Evolutionary conservation across 2,888 invertebrate genomes (phyloP).

Genomic region (Eupithecia subumbrata): DNA sequence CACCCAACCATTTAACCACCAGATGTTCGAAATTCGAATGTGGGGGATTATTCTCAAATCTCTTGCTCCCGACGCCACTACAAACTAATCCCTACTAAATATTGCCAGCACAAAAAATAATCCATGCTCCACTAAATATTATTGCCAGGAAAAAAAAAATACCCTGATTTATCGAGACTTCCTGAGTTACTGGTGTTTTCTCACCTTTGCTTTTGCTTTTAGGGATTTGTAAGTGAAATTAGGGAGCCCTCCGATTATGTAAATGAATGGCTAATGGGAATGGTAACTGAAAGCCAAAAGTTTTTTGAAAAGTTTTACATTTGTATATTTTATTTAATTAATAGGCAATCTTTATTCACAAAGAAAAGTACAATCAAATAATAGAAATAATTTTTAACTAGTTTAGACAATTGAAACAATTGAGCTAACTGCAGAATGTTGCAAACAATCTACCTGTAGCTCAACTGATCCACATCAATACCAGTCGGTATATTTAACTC

Average conservation of each 20-base stretch:
- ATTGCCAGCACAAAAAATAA: slow-evolving; percentile 37
- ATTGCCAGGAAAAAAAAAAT: slow-evolving; percentile 37
- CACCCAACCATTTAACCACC: slow-evolving; percentile 41
- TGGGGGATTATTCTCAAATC: slow-evolving; percentile 35
- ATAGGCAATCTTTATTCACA: too few species aligned
- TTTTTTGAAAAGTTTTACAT: too few species aligned
- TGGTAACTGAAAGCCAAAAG: too few species aligned
- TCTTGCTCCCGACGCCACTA: slow-evolving; percentile 42
- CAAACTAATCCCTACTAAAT: slow-evolving; percentile 42
- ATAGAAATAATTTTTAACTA: too few species aligned
- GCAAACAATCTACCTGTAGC: too few species aligned
- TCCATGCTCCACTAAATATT: slow-evolving; percentile 30
- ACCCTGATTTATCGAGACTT: slow-evolving; percentile 46
- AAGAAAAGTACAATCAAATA: too few species aligned
- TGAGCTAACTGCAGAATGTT: too few species aligned
- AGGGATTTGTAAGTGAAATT: slow-evolving; percentile 14
- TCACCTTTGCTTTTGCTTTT: slow-evolving; percentile 45
- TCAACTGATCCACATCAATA: too few species aligned
- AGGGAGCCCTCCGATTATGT: slow-evolving; percentile 8
- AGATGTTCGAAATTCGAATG: slow-evolving; percentile 35
- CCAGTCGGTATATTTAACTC: too few species aligned
- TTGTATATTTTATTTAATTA: too few species aligned
- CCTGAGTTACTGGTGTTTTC: slow-evolving; percentile 52
- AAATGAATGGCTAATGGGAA: not conserved
- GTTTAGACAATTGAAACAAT: too few species aligned